Base-by-base conservation (phyloP, 2,797 vertebrate genomes). In the Myiotriccus ornatus region DNA sequence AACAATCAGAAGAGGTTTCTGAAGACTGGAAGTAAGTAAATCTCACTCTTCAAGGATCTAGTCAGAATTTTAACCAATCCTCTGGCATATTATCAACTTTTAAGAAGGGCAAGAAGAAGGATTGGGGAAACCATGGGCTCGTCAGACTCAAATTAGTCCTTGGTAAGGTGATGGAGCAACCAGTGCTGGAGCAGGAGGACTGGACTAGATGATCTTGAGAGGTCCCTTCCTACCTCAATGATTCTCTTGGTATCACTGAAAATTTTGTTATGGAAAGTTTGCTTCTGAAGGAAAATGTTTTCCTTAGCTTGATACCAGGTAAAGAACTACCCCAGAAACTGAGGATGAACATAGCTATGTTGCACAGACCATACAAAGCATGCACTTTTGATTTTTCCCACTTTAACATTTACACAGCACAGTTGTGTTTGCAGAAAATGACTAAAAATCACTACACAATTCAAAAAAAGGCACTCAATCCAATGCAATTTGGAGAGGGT, bases 61-160 rank as follows among this genome's bases (percentile, higher is more conserved):
- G 44, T 43, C 62, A 41, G 46, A 4, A 4, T 59, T 67, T 83
- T 71, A 70, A 50, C 16, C 23, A 25, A 56, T 49, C 28, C 28
- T 68, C n/a, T 67, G 18, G 17, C 24, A 17, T 53, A 53, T 32
- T 21, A 75, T 39, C 11, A 49, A 19, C 43, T 83, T 78, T 74
- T 7, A 71, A 64, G n/a, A 87, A 62, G 5, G n/a, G 27, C 13
- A 55, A 39, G 32, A 65, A 53, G 25, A 13, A 83, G n/a, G 17
- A 83, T n/a, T 8, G 16, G 39, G 43, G 71, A 67, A 80, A 84
- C 20, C 43, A 75, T 3, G 39, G 47, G 19, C 17, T 70, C 0
- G 0, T 70, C 46, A 67, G 37, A 39, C 44, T 71, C 57, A 67
- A 46, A 2, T 49, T 28, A 62, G 0, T 55, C 17, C 30, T 43